These are phyloP conservation scores for Euplexia lucipara DNA, from an alignment of 2,888 invertebrate species.

Conservation along the genomic window DNA sequence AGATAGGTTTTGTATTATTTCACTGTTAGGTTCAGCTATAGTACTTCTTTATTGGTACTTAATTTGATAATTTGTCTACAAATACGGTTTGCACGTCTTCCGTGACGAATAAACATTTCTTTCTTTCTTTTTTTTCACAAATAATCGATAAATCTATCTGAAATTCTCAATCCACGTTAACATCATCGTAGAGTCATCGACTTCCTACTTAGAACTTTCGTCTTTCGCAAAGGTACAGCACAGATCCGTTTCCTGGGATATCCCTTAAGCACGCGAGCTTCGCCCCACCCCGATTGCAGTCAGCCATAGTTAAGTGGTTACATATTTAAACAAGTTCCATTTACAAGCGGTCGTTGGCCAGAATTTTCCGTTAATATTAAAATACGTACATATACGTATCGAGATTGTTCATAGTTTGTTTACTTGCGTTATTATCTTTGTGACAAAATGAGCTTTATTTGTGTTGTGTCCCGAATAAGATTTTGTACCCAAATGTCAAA, in stretches of 20 bases:
- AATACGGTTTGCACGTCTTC: too few species aligned
- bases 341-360: conserved; percentile 81
- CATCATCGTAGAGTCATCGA: conserved; percentile 65
- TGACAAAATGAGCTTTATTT: conserved; percentile 46
- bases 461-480: conserved; percentile 53
- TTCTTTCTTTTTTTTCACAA: background rate
- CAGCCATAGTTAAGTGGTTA: conserved; percentile 77
- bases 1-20: too few species aligned
- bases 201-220: conserved; percentile 88
- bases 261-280: conserved; percentile 74
- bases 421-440: conserved; percentile 37
- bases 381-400: conserved; percentile 37
- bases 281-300: conserved; percentile 77
- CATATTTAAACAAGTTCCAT: conserved; percentile 87
- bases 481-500: conserved; percentile 41
- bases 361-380: conserved; percentile 69
- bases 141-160: background rate
- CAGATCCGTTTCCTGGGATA: conserved; percentile 85
- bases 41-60: too few species aligned
- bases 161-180: conserved; percentile 66
- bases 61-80: too few species aligned
- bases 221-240: conserved; percentile 78
- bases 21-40: too few species aligned
- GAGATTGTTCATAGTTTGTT: conserved; percentile 47
- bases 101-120: too few species aligned